A percentile compares a stretch with the other conserved stretches of the same genome.
phyloP scores from a whole-genome alignment of 2,888 invertebrate genomes.

The Drosophila antonietae region DNA sequence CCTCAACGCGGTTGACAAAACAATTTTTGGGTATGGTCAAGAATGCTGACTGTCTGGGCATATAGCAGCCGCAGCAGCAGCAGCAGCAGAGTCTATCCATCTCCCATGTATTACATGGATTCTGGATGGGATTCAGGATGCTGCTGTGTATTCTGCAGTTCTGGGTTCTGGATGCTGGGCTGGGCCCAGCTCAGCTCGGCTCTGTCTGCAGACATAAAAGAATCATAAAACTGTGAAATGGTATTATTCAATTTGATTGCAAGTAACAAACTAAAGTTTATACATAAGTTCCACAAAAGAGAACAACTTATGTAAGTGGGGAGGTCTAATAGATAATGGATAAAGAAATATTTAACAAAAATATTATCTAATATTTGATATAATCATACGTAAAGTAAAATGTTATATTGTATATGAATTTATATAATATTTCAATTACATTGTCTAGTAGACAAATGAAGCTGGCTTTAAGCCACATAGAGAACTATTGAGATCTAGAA shows the following conservation, averaged over 20 bases:
- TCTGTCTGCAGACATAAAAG: slow-evolving; percentile 62
- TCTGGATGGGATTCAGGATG: slow-evolving; percentile 33
- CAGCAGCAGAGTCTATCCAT: slow-evolving; percentile 19
- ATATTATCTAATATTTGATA: not conserved
- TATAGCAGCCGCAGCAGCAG: slow-evolving; percentile 8
- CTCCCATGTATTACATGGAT: slow-evolving; percentile 46
- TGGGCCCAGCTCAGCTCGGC: slow-evolving; percentile 10
- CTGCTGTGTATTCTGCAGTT: slow-evolving; percentile 9
- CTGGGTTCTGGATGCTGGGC: slow-evolving; percentile 11
- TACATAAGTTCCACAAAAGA: slow-evolving; percentile 7
- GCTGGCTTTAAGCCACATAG: too few relatives aligned
- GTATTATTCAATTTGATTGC: slow-evolving; percentile 70
- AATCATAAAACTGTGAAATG: slow-evolving; percentile 77
- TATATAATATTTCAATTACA: not conserved
- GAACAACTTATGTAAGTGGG: not conserved
- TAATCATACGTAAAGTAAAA: not conserved
- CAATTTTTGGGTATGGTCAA: slow-evolving; percentile 83
- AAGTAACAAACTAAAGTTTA: slow-evolving; percentile 42
- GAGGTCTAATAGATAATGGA: not conserved
- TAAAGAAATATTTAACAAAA: not conserved
- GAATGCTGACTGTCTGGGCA: slow-evolving; percentile 60
- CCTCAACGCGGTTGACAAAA: slow-evolving; percentile 50
- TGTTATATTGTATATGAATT: not conserved
- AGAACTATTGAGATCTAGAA: too few relatives aligned
- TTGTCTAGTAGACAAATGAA: too few relatives aligned